A percentile compares a stretch with the other conserved stretches of the same genome.
Conservation (phyloP, 2,113 vertebrate genomes). For the Pollimyrus isidori region DNA sequence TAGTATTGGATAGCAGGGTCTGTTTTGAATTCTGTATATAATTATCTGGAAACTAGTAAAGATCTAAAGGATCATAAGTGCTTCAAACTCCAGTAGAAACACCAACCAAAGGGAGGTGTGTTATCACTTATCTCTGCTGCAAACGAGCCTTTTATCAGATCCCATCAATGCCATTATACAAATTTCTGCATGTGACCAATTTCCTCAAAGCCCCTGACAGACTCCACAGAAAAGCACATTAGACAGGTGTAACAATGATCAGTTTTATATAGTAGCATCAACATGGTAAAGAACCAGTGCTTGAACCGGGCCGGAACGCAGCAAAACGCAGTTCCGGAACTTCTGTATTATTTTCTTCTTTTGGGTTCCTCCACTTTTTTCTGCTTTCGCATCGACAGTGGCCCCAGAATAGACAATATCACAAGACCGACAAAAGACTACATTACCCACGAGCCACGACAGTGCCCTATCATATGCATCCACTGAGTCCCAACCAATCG, state of each 20-base stretch:
- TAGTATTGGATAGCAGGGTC: not conserved
- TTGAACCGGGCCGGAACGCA: too few species aligned
- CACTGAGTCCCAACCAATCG: too few species aligned
- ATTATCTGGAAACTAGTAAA: not conserved
- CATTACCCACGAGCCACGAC: too few species aligned
- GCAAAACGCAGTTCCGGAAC: too few species aligned
- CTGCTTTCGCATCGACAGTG: too few species aligned
- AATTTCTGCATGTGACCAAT: not conserved
- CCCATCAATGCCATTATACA: too few species aligned
- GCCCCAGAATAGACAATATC: too few species aligned
- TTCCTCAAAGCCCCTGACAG: not conserved
- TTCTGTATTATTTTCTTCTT: too few species aligned
- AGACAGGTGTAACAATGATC: not conserved
- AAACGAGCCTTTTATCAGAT: not conserved
- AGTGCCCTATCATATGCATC: too few species aligned
- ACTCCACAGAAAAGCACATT: not conserved
- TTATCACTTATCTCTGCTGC: not conserved
- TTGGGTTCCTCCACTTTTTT: too few species aligned
- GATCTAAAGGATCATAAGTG: not conserved
- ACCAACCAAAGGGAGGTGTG: not conserved
- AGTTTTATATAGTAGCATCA: not conserved
- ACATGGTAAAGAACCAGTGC: not conserved
- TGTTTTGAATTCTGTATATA: not conserved
- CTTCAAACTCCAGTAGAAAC: not conserved
- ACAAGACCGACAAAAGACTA: too few species aligned